A percentile compares a stretch with the other conserved stretches of the same genome.
Conservation (phyloP, 2,888 invertebrate genomes). For the Dryadula phaetusa region DNA sequence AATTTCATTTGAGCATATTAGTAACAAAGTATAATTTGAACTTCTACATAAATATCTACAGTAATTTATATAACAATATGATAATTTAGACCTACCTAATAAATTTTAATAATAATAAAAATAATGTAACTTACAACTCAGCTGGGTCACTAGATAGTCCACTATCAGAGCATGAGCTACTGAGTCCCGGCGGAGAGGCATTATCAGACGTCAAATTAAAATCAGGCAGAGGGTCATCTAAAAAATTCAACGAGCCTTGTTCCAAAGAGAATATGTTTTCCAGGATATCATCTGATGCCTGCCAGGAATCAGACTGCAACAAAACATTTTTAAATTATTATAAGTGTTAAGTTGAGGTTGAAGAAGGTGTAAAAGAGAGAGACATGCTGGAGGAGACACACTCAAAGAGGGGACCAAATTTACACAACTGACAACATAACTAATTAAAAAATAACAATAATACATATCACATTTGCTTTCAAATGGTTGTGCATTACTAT, state of each 20-base stretch:
- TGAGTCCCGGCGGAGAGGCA: slow-evolving; percentile 65
- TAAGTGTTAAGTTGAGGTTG: no score
- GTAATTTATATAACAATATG: no score
- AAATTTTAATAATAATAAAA: neutral
- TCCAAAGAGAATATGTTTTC: slow-evolving; percentile 88
- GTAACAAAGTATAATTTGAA: neutral
- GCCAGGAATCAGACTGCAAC: slow-evolving; percentile 76
- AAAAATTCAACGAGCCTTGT: slow-evolving; percentile 84
- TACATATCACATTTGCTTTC: no score
- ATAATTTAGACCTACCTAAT: neutral
- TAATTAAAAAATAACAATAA: no score
- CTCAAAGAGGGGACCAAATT: no score
- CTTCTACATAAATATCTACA: no score
- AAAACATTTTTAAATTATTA: slow-evolving; percentile 28
- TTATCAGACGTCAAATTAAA: slow-evolving; percentile 68
- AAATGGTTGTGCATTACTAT: no score
- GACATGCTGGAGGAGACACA: no score
- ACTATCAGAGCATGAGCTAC: slow-evolving; percentile 87
- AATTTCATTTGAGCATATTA: neutral
- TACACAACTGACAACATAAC: no score
- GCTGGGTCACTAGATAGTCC: slow-evolving; percentile 87
- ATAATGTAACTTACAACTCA: slow-evolving; percentile 75
- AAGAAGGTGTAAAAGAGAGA: no score
- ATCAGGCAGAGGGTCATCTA: slow-evolving; percentile 82
- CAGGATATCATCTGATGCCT: slow-evolving; percentile 85